These are phyloP conservation scores for Steromphala cineraria DNA, from an alignment of 2,888 invertebrate species.

Conservation along the genomic window DNA sequence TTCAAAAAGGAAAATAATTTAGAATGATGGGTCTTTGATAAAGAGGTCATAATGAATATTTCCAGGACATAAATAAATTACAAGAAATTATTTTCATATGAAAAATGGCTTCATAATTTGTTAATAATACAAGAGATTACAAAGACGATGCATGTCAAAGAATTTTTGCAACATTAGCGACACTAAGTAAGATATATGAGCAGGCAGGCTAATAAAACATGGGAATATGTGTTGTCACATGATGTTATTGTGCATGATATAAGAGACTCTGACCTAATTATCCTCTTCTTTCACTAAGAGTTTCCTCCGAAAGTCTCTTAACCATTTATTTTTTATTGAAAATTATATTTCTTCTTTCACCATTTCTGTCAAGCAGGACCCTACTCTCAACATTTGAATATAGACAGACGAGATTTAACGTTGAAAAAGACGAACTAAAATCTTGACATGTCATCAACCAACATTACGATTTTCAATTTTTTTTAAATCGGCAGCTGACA, in stretches of 20 bases:
- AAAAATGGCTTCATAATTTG: too few relatives aligned
- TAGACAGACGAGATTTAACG: neutral
- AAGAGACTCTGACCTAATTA: neutral
- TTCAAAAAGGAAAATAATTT: too few relatives aligned
- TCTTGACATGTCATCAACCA: neutral
- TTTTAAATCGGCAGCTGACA: neutral
- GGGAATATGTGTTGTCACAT: neutral
- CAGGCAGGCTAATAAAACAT: neutral
- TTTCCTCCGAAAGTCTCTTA: too few relatives aligned
- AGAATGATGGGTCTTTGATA: too few relatives aligned
- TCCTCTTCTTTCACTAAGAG: neutral
- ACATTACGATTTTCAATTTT: neutral
- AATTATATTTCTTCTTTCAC: too few relatives aligned
- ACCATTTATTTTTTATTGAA: too few relatives aligned
- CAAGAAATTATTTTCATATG: too few relatives aligned
- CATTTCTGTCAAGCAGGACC: too few relatives aligned
- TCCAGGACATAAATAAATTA: too few relatives aligned
- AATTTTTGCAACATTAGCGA: neutral
- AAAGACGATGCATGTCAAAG: neutral
- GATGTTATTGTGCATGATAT: neutral
- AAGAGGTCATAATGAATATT: too few relatives aligned
- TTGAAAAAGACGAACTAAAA: neutral
- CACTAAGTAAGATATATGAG: neutral
- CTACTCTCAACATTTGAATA: neutral
- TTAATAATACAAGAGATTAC: neutral